Evolutionary conservation across 2,888 invertebrate species (phyloP), one percentile per base, ranked within the genome.

Genomic region (Strigamia crassipes): DNA sequence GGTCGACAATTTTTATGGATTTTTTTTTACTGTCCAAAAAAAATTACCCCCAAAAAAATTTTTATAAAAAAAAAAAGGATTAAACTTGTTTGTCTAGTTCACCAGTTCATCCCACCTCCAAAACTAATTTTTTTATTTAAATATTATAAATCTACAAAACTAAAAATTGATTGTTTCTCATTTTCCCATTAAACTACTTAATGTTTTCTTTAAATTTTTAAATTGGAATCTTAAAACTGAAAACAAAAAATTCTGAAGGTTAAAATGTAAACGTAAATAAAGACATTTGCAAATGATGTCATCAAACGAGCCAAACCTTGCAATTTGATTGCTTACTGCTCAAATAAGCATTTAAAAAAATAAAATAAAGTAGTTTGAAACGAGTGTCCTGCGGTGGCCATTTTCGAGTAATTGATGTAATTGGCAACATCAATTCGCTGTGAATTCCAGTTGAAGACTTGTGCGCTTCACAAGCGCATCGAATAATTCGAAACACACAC

Each of bases 11-110:
- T 56, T 8, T 56, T 21, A 56, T 56, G 56, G 18, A 18, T 56
- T 56, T 56, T 51, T 51, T 51, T 56, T 56, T 56, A 56, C n/a
- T 56, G 56, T 21, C 56, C n/a, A 56, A 56, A 56, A 56, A n/a
- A 5, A 18, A 56, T n/a, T 3, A 4, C n/a, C 4, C 8, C n/a
- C 6, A 56, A 56, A 56, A 56, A 56, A 56, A n/a, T 18, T n/a
- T 21, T 18, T n/a, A n/a, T n/a, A n/a, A n/a, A 56, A 2, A 6
- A 56, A 56, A 56, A 56, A 56, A 56, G 56, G 56, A 56, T 56
- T 56, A 56, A 56, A 56, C 56, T 56, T 18, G 56, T 56, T 56
- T 56, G 21, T 56, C 56, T 21, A 21, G 56, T 56, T 56, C n/a
- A 38, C 56, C 56, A 21, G 56, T 56, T 56, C n/a, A 38, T 18